These are phyloP conservation scores for Rhodinocichla rosea DNA, from an alignment of 2,113 vertebrate species.

Conservation along the genomic window DNA sequence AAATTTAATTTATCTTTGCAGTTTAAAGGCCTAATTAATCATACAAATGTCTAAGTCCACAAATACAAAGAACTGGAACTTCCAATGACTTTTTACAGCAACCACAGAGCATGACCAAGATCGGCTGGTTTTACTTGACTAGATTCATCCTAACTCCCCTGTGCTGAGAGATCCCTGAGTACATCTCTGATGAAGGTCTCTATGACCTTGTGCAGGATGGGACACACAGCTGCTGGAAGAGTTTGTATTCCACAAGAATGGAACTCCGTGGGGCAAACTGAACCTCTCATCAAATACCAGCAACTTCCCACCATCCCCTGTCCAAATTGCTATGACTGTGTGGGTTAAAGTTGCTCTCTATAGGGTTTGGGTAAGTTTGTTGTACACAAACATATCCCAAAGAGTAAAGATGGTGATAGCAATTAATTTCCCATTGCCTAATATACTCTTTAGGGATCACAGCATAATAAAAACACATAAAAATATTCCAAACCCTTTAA, in stretches of 20 bases:
- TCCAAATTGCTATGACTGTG: fast-evolving
- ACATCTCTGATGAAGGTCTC: background rate
- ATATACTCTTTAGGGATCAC: background rate
- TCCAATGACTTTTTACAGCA: background rate
- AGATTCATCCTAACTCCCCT: background rate
- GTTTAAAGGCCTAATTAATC: background rate
- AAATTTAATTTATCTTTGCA: background rate
- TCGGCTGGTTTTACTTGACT: background rate
- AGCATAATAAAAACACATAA: background rate
- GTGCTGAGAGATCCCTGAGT: too few relatives aligned
- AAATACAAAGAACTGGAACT: background rate
- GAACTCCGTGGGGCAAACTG: background rate
- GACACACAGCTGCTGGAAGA: background rate
- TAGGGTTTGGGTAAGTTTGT: background rate
- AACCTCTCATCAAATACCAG: background rate
- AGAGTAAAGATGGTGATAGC: background rate
- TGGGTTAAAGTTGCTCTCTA: background rate
- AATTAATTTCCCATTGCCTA: background rate
- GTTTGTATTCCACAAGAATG: background rate
- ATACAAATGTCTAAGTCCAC: background rate
- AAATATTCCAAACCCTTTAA: background rate
- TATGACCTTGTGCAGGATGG: background rate
- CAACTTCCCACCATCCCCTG: background rate
- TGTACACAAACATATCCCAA: background rate
- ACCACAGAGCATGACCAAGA: background rate